Conservation (phyloP, 2,888 invertebrate species). For the Galerucella nymphaeae region DNA sequence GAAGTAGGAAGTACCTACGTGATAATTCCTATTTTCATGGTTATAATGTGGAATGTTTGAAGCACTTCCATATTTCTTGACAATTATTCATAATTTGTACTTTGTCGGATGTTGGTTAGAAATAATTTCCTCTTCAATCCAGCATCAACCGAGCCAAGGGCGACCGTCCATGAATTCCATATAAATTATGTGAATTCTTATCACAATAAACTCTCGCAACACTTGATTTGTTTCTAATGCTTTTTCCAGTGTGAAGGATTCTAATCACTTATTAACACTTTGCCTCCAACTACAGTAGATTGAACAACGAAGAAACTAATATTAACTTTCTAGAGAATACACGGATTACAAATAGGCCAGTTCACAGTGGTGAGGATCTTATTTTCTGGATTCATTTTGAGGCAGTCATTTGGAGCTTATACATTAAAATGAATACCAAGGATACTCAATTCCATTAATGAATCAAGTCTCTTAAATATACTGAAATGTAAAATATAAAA, state of each 20-base stretch:
- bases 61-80: background rate
- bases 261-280: slow-evolving; percentile 33
- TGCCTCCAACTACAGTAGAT: slow-evolving; percentile 30
- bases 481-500: too few relatives aligned
- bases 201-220: slow-evolving; percentile 32
- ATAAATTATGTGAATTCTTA: slow-evolving; percentile 32
- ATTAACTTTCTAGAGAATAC: slow-evolving; percentile 25
- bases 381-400: background rate
- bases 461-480: too few relatives aligned
- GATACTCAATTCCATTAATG: too few relatives aligned
- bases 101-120: background rate
- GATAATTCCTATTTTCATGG: background rate
- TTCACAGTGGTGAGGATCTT: background rate
- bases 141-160: slow-evolving; percentile 10
- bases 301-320: slow-evolving; percentile 27
- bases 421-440: too few relatives aligned
- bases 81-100: background rate
- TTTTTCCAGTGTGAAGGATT: slow-evolving; percentile 31
- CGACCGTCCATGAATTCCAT: slow-evolving; percentile 26
- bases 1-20: background rate
- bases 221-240: slow-evolving; percentile 35
- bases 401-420: background rate
- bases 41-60: background rate
- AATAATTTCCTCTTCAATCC: slow-evolving; percentile 17
- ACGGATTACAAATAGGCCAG: slow-evolving; percentile 17